Evolutionary conservation across 2,113 vertebrate genomes (phyloP).

Genomic region (Seriola aureovittata): DNA sequence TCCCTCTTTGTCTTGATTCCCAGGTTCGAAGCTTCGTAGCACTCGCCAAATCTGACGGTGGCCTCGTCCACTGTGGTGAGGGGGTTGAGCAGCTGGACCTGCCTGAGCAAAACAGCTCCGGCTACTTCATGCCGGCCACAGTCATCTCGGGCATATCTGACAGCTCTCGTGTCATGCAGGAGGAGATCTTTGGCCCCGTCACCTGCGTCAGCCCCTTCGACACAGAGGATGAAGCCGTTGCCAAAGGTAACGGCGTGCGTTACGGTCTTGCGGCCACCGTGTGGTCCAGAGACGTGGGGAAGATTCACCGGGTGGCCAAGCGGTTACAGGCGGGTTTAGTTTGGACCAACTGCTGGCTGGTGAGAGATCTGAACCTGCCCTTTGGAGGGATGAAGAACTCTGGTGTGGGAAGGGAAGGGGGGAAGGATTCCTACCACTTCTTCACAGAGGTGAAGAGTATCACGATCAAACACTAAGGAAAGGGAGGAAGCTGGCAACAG

Average conservation of each 20-base stretch:
- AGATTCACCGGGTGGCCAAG: conserved; percentile 89
- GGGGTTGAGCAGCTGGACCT: conserved; percentile 89
- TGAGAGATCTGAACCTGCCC: conserved; percentile 96
- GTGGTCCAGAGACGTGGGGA: conserved; percentile 91
- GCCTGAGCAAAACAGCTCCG: conserved; percentile 82
- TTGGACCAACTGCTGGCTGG: conserved; percentile 98
- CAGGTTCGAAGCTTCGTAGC: conserved; percentile 92
- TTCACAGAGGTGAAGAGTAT: conserved; percentile 97
- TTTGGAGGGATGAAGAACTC: conserved; percentile 98
- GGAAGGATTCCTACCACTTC: conserved; percentile 94
- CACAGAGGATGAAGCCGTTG: conserved; percentile 92
- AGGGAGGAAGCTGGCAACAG: not conserved
- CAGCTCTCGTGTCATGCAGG: conserved; percentile 92
- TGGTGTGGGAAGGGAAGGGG: conserved; percentile 94
- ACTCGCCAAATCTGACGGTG: conserved; percentile 89
- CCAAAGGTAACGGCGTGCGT: conserved; percentile 90
- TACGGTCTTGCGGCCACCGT: conserved; percentile 92
- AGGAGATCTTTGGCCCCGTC: conserved; percentile 98
- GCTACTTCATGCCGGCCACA: conserved; percentile 95
- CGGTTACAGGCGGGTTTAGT: conserved; percentile 91
- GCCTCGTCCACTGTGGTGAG: conserved; percentile 91
- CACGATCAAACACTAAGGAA: conserved; percentile 91
- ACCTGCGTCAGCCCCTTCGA: conserved; percentile 92
- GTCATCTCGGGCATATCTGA: conserved; percentile 90
- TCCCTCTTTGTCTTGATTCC: not conserved